These are phyloP conservation scores for Tokudaia tokunoshimensis DNA, from an alignment of 2,797 vertebrate species.

Conservation along the genomic window DNA sequence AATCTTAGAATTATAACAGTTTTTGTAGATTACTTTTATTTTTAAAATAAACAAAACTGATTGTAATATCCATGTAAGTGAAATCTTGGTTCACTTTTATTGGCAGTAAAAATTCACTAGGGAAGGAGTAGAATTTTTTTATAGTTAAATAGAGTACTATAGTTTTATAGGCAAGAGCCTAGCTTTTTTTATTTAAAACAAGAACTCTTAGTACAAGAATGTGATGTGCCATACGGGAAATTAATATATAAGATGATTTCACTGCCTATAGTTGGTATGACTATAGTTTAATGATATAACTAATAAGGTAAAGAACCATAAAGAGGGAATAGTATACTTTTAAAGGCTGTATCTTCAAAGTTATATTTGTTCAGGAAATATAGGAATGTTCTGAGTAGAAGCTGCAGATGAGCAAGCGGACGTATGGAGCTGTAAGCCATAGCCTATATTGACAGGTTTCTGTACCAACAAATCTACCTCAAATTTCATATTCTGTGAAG, in stretches of 20 bases:
- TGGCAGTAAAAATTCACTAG: constrained; percentile 63
- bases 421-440: not conserved
- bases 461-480: not conserved
- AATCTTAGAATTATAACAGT: constrained; percentile 44
- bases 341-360: constrained; percentile 34
- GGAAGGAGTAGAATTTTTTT: constrained; percentile 60
- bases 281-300: constrained; percentile 26
- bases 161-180: constrained; percentile 46
- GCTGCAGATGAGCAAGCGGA: constrained; percentile 48
- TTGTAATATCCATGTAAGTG: constrained; percentile 32
- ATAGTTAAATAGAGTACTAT: constrained; percentile 57
- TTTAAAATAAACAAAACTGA: constrained; percentile 65
- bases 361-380: constrained; percentile 39
- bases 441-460: not conserved
- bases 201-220: constrained; percentile 24
- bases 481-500: constrained; percentile 22
- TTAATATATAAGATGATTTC: constrained; percentile 71
- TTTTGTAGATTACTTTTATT: constrained; percentile 49
- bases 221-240: constrained; percentile 72
- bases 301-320: constrained; percentile 67
- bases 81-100: constrained; percentile 68
- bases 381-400: not conserved
- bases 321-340: constrained; percentile 56
- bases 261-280: constrained; percentile 49
- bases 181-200: constrained; percentile 69